Percentiles rank a stretch among this genome's conserved stretches.
These are phyloP conservation scores for Margaritifera margaritifera DNA, from an alignment of 2,888 invertebrate species.

Conservation along the genomic window DNA sequence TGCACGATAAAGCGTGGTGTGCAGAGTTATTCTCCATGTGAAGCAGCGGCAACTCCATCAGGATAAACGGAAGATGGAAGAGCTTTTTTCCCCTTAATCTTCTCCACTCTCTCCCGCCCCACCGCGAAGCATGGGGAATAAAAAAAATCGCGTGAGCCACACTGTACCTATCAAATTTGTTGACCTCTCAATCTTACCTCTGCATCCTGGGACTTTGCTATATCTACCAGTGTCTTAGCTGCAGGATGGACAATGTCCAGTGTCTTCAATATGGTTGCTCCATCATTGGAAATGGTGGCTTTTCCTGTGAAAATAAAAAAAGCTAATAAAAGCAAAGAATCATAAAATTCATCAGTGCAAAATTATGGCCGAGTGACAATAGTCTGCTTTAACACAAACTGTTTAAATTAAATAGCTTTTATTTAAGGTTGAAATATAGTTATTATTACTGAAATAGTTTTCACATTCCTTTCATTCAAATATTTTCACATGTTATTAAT, in stretches of 20 bases:
- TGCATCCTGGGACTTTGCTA: slow-evolving; percentile 98
- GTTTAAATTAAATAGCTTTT: background rate
- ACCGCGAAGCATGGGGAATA: no score
- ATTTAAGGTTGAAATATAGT: no score
- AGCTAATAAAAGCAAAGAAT: slow-evolving; percentile 15
- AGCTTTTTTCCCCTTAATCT: no score
- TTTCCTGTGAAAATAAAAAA: slow-evolving; percentile 75
- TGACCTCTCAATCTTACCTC: slow-evolving; percentile 79
- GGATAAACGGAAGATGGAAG: no score
- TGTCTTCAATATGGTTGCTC: slow-evolving; percentile 98
- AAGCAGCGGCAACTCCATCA: no score
- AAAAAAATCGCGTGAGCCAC: no score
- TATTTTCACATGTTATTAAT: no score
- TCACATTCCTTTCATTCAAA: no score
- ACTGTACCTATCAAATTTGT: background rate
- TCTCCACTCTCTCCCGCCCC: no score
- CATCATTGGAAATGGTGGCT: slow-evolving; percentile 98
- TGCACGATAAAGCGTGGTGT: no score
- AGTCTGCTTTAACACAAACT: background rate
- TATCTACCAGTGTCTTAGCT: slow-evolving; percentile 97
- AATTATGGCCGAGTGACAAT: background rate
- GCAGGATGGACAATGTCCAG: slow-evolving; percentile 98
- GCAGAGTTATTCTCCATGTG: no score
- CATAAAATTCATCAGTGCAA: background rate
- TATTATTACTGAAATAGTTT: no score